Evolutionary conservation across 2,113 vertebrate species (phyloP), one percentile per base, ranked within the genome.

Genomic region (Bubalus kerabau): DNA sequence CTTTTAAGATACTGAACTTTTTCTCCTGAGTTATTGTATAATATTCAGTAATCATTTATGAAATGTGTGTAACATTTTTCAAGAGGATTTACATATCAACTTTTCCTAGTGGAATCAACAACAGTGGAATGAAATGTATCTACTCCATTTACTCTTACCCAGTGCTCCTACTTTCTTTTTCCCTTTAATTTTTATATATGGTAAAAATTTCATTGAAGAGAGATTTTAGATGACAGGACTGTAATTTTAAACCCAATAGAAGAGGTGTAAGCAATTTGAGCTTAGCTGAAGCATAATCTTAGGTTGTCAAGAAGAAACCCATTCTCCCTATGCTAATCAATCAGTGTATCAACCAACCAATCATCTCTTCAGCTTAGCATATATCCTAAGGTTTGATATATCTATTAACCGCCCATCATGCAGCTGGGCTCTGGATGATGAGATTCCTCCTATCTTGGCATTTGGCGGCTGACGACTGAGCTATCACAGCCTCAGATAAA

Each of bases 271-370:
- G 99, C 99, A 99, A 99, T 99, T 99, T 99, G 99, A 99, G 99
- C 99, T 99, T 99, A 99, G 99, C 99, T 99, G 98, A 99, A 98
- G 98, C 98, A 98, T 99, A 99, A 99, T 99, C 99, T 99, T 99
- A 99, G 99, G 99, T 99, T 99, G 99, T 99, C 99, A 99, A 99
- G 99, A 99, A 99, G 99, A 99, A 99, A 99, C 99, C 99, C 99
- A 99, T 99, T 99, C 99, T 99, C 99, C 98, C 99, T 99, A 99
- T 99, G 99, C 99, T 99, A 99, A 99, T 99, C 99, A 99, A 99
- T 99, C 99, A 99, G 99, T 98, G 99, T 99, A 99, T 99, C 99
- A 99, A 99, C 99, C 99, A 98, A 99, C 99, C 99, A 99, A 99
- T 99, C 99, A 99, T 99, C 99, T 99, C 99, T 99, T 99, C 99